Evolutionary conservation across 2,797 vertebrate genomes (phyloP).

Genomic region (Melopsittacus undulatus): DNA sequence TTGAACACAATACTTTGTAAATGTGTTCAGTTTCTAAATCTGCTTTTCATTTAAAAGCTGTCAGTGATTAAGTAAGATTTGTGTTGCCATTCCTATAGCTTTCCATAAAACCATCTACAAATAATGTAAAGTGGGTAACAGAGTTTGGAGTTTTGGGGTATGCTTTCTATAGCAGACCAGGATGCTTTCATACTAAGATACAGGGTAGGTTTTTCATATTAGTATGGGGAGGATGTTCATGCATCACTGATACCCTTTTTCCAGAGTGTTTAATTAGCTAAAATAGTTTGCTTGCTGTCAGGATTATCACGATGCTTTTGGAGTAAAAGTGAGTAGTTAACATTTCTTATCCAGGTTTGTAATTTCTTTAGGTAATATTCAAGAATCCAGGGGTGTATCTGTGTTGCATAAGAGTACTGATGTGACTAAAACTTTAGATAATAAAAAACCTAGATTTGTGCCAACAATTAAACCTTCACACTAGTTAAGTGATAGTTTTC

Average conservation of each 20-base stretch:
- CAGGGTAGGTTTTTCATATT: neutral
- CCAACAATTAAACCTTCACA: neutral
- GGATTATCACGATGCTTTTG: neutral
- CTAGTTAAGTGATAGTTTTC: neutral
- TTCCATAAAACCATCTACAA: neutral
- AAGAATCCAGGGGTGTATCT: neutral
- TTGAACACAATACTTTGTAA: neutral
- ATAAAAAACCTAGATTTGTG: neutral
- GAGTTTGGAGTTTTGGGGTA: neutral
- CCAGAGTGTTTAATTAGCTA: neutral
- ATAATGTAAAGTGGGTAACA: neutral
- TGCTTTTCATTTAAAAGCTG: neutral
- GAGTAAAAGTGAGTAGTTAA: neutral
- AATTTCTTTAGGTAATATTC: neutral
- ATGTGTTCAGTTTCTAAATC: neutral
- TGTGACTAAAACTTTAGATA: neutral
- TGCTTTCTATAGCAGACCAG: neutral
- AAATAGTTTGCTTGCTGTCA: neutral
- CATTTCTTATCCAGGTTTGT: neutral
- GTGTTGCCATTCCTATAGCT: neutral
- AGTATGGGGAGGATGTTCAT: neutral
- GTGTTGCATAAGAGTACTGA: neutral
- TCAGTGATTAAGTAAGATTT: neutral
- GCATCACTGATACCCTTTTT: neutral
- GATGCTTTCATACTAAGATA: neutral